Evolutionary conservation across 2,888 invertebrate species (phyloP).

Genomic region (Agonopterix alstromeriana): DNA sequence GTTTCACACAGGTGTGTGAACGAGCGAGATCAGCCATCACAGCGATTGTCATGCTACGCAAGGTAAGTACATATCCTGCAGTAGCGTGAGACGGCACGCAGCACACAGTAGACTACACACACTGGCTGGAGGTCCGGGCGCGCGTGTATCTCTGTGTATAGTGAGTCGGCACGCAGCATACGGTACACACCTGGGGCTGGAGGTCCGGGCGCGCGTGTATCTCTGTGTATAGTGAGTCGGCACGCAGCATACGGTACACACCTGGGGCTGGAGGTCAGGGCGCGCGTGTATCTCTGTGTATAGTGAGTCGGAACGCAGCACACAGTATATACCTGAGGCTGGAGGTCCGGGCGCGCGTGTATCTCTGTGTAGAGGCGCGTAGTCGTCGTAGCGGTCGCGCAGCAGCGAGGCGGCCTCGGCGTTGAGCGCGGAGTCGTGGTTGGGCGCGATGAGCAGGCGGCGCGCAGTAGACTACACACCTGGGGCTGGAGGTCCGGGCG

Average conservation of each 20-base stretch:
- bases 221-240: not conserved
- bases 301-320: constrained; percentile 33
- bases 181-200: constrained; percentile 57
- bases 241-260: not conserved
- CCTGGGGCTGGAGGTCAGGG: constrained; percentile 42
- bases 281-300: constrained; percentile 64
- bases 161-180: constrained; percentile 8
- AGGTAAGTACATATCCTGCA: constrained; percentile 80
- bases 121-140: constrained; percentile 12
- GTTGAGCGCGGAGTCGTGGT: too few relatives aligned
- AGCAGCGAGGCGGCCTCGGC: too few relatives aligned
- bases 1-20: too few relatives aligned
- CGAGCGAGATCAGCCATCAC: too few relatives aligned
- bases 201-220: not conserved
- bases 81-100: constrained; percentile 81
- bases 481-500: too few relatives aligned
- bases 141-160: constrained; percentile 66
- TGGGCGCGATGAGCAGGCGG: too few relatives aligned
- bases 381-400: too few relatives aligned
- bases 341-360: constrained; percentile 64
- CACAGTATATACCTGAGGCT: too few relatives aligned
- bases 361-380: too few relatives aligned
- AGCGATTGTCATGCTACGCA: too few relatives aligned
- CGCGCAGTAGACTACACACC: too few relatives aligned
- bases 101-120: too few relatives aligned